Evolutionary conservation across 2,113 vertebrate genomes (phyloP).

Genomic region (Ochotona curzoniae): DNA sequence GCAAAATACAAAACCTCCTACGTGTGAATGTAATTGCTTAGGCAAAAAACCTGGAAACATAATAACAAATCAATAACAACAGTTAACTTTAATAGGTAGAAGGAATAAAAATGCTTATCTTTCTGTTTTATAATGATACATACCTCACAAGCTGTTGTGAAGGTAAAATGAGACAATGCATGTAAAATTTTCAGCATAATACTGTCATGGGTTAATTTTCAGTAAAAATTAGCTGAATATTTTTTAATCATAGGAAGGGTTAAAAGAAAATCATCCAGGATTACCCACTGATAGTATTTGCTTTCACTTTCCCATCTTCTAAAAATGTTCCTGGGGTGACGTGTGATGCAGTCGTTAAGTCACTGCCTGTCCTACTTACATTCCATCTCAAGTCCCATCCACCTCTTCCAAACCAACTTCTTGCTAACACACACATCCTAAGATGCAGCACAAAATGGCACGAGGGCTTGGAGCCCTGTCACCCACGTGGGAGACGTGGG

Average conservation of each 20-base stretch:
- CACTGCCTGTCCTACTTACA: too few species aligned
- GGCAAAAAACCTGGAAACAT: constrained; percentile 28
- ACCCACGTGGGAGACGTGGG: too few species aligned
- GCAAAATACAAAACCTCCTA: constrained; percentile 50
- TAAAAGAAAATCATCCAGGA: not conserved
- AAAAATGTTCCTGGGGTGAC: not conserved
- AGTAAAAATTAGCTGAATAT: not conserved
- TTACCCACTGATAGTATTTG: not conserved
- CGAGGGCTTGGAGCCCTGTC: too few species aligned
- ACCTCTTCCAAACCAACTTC: too few species aligned
- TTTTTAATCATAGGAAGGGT: not conserved
- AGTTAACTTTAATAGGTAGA: constrained; percentile 48
- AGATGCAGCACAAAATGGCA: too few species aligned
- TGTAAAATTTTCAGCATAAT: not conserved
- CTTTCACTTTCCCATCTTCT: not conserved
- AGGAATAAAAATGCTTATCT: not conserved
- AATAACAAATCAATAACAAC: constrained; percentile 44
- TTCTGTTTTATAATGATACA: constrained; percentile 25
- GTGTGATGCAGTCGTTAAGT: too few species aligned
- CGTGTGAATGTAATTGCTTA: not conserved
- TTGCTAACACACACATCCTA: too few species aligned
- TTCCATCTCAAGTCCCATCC: too few species aligned
- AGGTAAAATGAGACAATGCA: constrained; percentile 30
- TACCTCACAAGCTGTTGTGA: not conserved
- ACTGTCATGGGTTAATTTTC: not conserved